These are phyloP conservation scores for Eucidaris tribuloides DNA, from an alignment of 35 echinoderm and acorn worm genomes.

Conservation along the genomic window DNA sequence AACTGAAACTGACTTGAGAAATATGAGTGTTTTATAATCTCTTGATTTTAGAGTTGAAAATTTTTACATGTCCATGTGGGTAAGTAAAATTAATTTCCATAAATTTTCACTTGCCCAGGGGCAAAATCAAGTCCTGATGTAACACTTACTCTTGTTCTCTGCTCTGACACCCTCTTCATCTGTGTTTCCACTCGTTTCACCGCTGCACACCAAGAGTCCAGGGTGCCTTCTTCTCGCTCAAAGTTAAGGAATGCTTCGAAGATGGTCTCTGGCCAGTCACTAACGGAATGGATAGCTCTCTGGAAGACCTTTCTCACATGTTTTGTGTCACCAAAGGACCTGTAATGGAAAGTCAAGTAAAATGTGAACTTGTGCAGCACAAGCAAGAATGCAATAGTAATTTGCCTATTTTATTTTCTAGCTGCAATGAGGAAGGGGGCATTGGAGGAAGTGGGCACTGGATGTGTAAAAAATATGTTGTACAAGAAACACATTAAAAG, in stretches of 20 bases:
- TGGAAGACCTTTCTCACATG: conserved; percentile 83
- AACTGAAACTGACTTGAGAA: no score
- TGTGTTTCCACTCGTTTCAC: conserved; percentile 64
- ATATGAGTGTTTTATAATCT: no score
- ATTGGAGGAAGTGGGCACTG: no score
- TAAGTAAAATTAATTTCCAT: no score
- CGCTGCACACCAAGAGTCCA: conserved; percentile 70
- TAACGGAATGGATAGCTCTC: conserved; percentile 68
- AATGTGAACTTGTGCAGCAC: not conserved
- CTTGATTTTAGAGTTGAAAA: no score
- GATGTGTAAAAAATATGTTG: no score
- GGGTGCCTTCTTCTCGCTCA: conserved; percentile 88
- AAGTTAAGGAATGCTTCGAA: conserved; percentile 85
- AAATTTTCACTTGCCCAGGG: no score
- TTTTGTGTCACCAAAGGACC: conserved; percentile 71
- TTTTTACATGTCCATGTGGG: no score
- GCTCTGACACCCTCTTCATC: conserved; percentile 72
- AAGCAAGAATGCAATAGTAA: not conserved
- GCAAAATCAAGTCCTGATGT: no score
- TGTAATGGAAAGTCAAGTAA: not conserved
- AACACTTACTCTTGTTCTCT: conserved; percentile 60
- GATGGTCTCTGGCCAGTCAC: conserved; percentile 79
- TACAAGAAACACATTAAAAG: no score
- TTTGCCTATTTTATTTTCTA: no score
- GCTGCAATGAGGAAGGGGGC: no score